Conservation (phyloP, 2,888 invertebrate species). For the Mythimna lalbum region DNA sequence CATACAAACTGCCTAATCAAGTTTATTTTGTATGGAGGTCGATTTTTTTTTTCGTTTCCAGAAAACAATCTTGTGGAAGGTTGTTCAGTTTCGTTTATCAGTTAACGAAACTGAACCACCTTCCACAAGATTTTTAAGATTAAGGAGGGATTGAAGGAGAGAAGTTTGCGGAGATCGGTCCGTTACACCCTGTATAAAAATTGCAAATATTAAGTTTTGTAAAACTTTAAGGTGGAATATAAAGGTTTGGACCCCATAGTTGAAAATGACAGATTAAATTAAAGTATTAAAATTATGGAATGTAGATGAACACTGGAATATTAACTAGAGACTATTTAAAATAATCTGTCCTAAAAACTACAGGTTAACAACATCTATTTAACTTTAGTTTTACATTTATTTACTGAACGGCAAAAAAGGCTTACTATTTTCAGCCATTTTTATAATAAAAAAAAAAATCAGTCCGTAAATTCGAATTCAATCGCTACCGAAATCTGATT, state of each 20-base stretch:
- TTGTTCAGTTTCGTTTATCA: no score
- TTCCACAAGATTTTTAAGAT: no score
- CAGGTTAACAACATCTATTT: slow-evolving; percentile 35
- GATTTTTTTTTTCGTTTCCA: no score
- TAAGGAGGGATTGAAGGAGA: no score
- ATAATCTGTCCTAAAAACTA: slow-evolving; percentile 59
- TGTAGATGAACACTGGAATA: slow-evolving; percentile 8
- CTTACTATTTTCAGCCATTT: not conserved
- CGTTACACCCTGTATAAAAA: not conserved
- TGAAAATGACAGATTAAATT: slow-evolving; percentile 58
- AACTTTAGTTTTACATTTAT: slow-evolving; percentile 37
- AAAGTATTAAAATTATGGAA: slow-evolving; percentile 17
- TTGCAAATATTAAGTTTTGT: slow-evolving; percentile 4
- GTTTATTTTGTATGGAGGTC: no score
- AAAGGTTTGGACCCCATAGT: slow-evolving; percentile 40
- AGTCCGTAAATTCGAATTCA: slow-evolving; percentile 28
- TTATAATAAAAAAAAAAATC: slow-evolving; percentile 14
- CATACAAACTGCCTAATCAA: no score
- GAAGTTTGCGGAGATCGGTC: no score
- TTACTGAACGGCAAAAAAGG: slow-evolving; percentile 11
- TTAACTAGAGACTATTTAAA: slow-evolving; percentile 35
- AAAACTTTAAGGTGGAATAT: slow-evolving; percentile 27
- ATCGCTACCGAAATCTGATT: slow-evolving; percentile 16
- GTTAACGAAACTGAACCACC: no score
- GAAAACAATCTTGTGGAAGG: no score